A percentile compares a stretch with the other conserved stretches of the same genome.
phyloP scores from a whole-genome alignment of 2,113 vertebrate species.

The Megalops atlanticus region DNA sequence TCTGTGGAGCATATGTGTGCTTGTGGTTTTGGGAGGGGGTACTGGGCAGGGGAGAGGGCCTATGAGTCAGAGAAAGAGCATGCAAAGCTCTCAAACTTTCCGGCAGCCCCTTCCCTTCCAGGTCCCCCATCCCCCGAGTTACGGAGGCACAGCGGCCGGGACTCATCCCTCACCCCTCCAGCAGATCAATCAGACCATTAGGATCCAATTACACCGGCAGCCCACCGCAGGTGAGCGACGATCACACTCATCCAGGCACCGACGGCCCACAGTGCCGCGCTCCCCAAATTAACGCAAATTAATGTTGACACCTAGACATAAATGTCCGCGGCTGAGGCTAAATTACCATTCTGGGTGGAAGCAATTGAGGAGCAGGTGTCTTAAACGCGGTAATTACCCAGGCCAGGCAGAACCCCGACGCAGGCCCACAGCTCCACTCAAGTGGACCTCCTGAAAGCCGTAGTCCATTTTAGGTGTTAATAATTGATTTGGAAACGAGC shows the following conservation, averaged over 20 bases:
- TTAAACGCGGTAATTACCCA: constrained; percentile 74
- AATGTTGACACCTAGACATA: constrained; percentile 80
- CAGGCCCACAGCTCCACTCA: constrained; percentile 58
- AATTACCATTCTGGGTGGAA: constrained; percentile 74
- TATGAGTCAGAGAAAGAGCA: neutral
- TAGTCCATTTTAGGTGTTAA: constrained; percentile 72
- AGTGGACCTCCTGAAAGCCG: constrained; percentile 59
- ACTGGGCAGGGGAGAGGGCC: too few relatives aligned
- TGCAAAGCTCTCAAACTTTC: neutral
- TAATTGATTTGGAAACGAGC: constrained; percentile 78
- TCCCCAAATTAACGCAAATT: constrained; percentile 78
- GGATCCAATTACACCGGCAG: constrained; percentile 73
- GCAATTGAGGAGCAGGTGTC: constrained; percentile 82
- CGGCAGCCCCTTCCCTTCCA: neutral
- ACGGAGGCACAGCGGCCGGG: constrained; percentile 61
- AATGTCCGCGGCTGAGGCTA: constrained; percentile 73
- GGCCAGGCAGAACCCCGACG: constrained; percentile 60
- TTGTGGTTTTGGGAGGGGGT: too few relatives aligned
- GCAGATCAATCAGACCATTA: constrained; percentile 81
- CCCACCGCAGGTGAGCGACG: constrained; percentile 72
- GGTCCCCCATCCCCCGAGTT: constrained; percentile 51
- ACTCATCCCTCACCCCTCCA: constrained; percentile 66
- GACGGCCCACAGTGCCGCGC: constrained; percentile 51
- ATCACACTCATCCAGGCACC: constrained; percentile 56
- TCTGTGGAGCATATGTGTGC: too few relatives aligned